Evolutionary conservation across 1,140 invertebrate species (phyloP).

Genomic region (Saxidomus purpurata): DNA sequence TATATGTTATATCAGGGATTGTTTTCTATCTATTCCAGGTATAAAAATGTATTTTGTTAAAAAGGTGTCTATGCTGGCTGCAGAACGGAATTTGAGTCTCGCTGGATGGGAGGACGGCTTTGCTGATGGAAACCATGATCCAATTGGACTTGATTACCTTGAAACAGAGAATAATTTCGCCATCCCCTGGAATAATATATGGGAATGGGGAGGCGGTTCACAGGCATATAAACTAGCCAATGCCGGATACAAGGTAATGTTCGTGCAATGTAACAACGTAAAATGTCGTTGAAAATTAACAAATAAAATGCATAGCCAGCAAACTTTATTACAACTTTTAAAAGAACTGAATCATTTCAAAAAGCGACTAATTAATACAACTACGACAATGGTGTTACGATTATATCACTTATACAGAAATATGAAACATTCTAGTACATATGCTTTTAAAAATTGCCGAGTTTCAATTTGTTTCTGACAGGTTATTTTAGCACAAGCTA

Average conservation of each 20-base stretch:
- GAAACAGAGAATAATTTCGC: constrained; percentile 70
- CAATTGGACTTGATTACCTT: constrained; percentile 28
- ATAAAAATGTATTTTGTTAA: constrained; percentile 67
- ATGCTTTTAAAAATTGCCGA: too few species aligned
- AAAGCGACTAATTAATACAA: too few species aligned
- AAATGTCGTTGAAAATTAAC: too few species aligned
- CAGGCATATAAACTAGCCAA: constrained; percentile 78
- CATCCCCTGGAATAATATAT: constrained; percentile 83
- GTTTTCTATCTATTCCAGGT: constrained; percentile 11
- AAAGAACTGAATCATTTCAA: too few species aligned
- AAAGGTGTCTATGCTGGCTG: constrained; percentile 42
- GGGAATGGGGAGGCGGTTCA: constrained; percentile 80
- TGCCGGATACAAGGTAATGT: constrained; percentile 78
- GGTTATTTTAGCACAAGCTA: constrained; percentile 76
- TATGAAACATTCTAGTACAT: too few species aligned
- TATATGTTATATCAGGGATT: background rate
- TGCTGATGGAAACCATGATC: constrained; percentile 57
- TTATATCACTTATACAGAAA: too few species aligned
- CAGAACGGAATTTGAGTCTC: constrained; percentile 54
- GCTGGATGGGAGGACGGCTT: constrained; percentile 76
- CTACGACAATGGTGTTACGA: too few species aligned
- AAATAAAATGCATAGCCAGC: too few species aligned
- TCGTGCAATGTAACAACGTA: too few species aligned
- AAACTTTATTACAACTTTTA: too few species aligned
- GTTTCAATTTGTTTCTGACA: too few species aligned